Conservation (phyloP, 2,113 vertebrate species). For the Proteles cristata region DNA sequence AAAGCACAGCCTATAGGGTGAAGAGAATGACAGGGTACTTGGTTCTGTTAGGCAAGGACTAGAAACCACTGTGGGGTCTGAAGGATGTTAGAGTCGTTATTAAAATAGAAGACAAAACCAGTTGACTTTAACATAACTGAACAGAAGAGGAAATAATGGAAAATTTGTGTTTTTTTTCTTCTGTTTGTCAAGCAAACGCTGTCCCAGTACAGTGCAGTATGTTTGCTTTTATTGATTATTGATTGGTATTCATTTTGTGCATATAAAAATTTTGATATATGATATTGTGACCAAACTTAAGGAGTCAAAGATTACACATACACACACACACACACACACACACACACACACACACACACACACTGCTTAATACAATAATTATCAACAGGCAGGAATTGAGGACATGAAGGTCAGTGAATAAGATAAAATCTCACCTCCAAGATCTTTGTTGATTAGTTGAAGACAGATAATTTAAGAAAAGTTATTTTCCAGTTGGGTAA, state of each 20-base stretch:
- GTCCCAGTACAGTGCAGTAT: neutral
- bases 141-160: neutral
- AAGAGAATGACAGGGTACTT: neutral
- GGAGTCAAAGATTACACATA: neutral
- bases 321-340: neutral
- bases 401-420: neutral
- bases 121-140: neutral
- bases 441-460: conserved; percentile 8
- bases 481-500: neutral
- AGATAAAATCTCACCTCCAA: neutral
- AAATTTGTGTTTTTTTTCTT: neutral
- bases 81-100: neutral
- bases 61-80: neutral
- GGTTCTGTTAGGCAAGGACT: neutral
- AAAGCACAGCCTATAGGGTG: neutral
- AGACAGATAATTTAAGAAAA: neutral
- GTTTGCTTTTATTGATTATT: neutral
- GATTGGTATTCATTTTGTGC: conserved; percentile 11
- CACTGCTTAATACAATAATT: neutral
- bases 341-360: neutral
- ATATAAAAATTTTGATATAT: conserved; percentile 1
- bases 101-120: neutral
- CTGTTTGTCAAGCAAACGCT: neutral
- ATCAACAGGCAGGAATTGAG: neutral
- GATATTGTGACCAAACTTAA: neutral